Evolutionary conservation across 2,888 invertebrate species (phyloP).

Genomic region (Metellina segmentata): DNA sequence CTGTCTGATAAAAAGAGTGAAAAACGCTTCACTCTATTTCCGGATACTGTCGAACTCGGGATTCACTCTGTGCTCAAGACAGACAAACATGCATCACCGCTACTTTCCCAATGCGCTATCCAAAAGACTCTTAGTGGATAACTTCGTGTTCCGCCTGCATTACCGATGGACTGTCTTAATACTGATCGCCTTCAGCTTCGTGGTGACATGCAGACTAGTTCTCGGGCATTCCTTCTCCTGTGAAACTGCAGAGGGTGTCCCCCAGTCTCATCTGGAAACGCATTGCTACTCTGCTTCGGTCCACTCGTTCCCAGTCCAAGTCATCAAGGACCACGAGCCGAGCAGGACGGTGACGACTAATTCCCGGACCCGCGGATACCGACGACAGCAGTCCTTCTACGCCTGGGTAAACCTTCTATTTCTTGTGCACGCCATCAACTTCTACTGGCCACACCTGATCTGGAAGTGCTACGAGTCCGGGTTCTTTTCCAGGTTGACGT

Average conservation of each 20-base stretch:
- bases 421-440: slow-evolving; percentile 57
- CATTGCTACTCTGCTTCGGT: slow-evolving; percentile 44
- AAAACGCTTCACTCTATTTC: neutral
- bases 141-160: slow-evolving; percentile 56
- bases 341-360: neutral
- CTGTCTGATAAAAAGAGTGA: neutral
- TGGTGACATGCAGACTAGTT: slow-evolving; percentile 57
- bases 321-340: neutral
- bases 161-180: slow-evolving; percentile 64
- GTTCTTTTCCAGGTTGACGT: slow-evolving; percentile 16
- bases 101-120: neutral
- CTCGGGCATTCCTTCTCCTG: slow-evolving; percentile 58
- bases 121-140: slow-evolving; percentile 21
- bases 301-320: slow-evolving; percentile 21
- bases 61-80: neutral
- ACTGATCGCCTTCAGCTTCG: slow-evolving; percentile 47
- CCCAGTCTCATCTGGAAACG: slow-evolving; percentile 13
- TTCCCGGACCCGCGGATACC: neutral
- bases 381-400: slow-evolving; percentile 36
- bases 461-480: slow-evolving; percentile 69
- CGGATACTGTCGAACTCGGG: neutral
- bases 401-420: slow-evolving; percentile 66
- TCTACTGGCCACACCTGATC: slow-evolving; percentile 54
- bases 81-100: slow-evolving; percentile 11
- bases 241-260: neutral